A percentile compares a stretch with the other conserved stretches of the same genome.
phyloP scores from a whole-genome alignment of 2,888 invertebrate species.

The Syrista parreyssii region DNA sequence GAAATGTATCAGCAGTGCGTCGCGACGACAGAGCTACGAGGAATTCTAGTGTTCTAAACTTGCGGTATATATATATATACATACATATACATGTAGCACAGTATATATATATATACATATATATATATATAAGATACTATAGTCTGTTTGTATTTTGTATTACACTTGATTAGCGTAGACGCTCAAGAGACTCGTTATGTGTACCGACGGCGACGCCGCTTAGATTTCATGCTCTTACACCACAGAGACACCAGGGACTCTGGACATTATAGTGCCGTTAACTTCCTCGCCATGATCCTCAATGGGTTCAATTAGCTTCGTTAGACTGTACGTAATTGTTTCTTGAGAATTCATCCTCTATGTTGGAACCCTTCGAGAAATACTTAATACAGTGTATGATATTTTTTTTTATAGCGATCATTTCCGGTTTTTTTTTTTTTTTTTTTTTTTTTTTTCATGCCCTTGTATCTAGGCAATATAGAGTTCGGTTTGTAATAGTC shows the following conservation, averaged over 20 bases:
- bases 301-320: slow-evolving; percentile 63
- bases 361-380: not conserved
- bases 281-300: slow-evolving; percentile 55
- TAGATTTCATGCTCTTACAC: not conserved
- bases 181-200: not conserved
- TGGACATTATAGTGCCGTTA: not conserved
- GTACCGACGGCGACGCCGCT: not conserved
- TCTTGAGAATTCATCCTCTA: slow-evolving; percentile 53
- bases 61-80: not conserved
- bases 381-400: not conserved
- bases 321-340: slow-evolving; percentile 59
- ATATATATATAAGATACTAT: not conserved
- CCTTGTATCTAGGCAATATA: not conserved
- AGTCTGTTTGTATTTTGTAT: slow-evolving; percentile 10
- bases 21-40: slow-evolving; percentile 28
- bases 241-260: not conserved
- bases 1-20: slow-evolving; percentile 52
- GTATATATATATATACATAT: not conserved
- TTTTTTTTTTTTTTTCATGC: not conserved
- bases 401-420: not conserved
- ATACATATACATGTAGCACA: not conserved
- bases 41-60: not conserved
- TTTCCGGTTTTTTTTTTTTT: not conserved
- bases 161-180: slow-evolving; percentile 38
- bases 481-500: not conserved